phyloP scores from a whole-genome alignment of 2,113 vertebrate species.

The Chaetorhynchus papuensis region DNA sequence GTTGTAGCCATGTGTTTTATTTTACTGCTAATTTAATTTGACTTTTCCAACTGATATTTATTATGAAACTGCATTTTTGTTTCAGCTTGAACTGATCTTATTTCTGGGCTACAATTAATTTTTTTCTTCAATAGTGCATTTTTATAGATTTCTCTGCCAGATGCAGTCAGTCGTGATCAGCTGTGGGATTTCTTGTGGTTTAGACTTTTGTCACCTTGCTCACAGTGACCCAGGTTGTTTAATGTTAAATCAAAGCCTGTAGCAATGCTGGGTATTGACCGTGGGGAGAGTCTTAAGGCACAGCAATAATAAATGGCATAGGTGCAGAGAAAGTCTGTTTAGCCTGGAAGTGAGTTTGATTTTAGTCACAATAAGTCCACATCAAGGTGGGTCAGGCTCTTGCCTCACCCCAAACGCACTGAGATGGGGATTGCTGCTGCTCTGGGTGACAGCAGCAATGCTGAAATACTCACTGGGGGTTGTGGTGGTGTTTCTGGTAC shows the following conservation, averaged over 20 bases:
- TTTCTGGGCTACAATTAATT: background rate
- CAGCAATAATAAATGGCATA: background rate
- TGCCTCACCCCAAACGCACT: rapidly evolving
- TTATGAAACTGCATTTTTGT: background rate
- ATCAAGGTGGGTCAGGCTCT: rapidly evolving
- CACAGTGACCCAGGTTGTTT: background rate
- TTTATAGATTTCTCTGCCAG: background rate
- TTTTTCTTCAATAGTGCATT: background rate
- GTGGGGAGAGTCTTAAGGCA: background rate
- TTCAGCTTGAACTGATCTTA: background rate
- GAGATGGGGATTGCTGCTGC: background rate
- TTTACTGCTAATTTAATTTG: background rate
- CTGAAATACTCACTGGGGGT: rapidly evolving
- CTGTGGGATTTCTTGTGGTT: background rate
- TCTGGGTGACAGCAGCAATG: background rate
- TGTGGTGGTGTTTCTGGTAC: background rate
- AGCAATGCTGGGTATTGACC: rapidly evolving
- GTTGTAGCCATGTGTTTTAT: background rate
- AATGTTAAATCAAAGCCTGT: background rate
- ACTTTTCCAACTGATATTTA: background rate
- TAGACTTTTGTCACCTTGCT: background rate
- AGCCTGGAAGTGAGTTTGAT: background rate
- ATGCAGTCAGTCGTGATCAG: background rate
- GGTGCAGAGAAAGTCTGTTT: background rate
- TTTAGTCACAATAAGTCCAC: background rate